A percentile compares a stretch with the other conserved stretches of the same genome.
Conservation (phyloP, 2,113 vertebrate genomes). For the Nibea albiflora region DNA sequence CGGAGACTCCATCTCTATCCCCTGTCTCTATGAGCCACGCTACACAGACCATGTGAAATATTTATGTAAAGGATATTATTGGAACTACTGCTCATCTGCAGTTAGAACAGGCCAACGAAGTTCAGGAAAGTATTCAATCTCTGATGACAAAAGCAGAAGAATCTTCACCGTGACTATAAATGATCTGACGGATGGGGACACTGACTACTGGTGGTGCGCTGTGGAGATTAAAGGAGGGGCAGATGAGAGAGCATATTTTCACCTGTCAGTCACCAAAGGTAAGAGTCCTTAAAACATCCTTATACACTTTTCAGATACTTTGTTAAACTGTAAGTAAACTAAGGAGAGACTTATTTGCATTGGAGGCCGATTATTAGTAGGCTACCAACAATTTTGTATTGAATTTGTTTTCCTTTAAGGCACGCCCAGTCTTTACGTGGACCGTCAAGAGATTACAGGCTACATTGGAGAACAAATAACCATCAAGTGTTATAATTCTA, state of each 20-base stretch:
- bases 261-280: slow-evolving; percentile 42
- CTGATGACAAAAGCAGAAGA: slow-evolving; percentile 38
- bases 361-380: too few species aligned
- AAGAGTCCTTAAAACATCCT: background rate
- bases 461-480: too few species aligned
- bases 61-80: slow-evolving; percentile 45
- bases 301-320: background rate
- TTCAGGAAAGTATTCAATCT: slow-evolving; percentile 42
- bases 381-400: too few species aligned
- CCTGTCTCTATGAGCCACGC: slow-evolving; percentile 44
- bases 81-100: rapidly evolving
- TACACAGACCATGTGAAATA: slow-evolving; percentile 45
- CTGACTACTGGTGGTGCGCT: slow-evolving; percentile 50
- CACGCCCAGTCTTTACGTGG: too few species aligned
- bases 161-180: slow-evolving; percentile 62
- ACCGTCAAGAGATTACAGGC: too few species aligned
- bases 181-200: rapidly evolving
- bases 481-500: too few species aligned
- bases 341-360: too few species aligned
- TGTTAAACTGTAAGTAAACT: background rate
- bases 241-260: background rate
- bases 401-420: too few species aligned
- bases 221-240: background rate
- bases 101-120: background rate
- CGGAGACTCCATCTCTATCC: slow-evolving; percentile 47